Conservation (phyloP, 2,888 invertebrate species). For the Rhaphigaster nebulosa region DNA sequence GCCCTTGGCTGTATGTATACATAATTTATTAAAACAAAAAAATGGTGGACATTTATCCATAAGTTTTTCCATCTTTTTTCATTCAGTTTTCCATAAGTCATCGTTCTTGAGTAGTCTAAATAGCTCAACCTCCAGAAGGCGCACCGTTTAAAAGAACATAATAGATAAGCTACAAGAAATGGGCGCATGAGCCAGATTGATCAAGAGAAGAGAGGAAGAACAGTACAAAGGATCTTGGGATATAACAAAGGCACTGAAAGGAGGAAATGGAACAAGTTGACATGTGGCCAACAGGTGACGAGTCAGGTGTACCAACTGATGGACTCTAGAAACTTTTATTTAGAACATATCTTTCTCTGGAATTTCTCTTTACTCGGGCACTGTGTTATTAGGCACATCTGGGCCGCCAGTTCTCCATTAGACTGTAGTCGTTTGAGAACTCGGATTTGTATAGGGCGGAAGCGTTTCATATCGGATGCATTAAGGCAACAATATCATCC, state of each 20-base stretch:
- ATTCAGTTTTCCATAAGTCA: neutral
- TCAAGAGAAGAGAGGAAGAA: constrained; percentile 18
- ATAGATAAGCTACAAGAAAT: neutral
- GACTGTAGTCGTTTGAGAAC: neutral
- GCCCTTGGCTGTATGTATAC: too few relatives aligned
- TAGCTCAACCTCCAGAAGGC: neutral
- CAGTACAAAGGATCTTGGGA: neutral
- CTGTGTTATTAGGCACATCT: constrained; percentile 28
- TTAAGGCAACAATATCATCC: neutral
- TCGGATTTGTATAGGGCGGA: constrained; percentile 13
- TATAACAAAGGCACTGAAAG: neutral
- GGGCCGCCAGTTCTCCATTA: constrained; percentile 15
- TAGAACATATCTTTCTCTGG: constrained; percentile 28
- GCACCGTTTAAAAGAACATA: neutral
- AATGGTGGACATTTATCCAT: too few relatives aligned
- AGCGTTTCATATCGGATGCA: constrained; percentile 1
- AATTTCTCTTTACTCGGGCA: neutral
- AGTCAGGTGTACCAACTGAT: constrained; percentile 18
- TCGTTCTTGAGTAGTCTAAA: neutral
- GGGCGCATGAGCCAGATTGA: constrained; percentile 17
- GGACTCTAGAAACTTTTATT: constrained; percentile 20
- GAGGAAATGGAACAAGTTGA: constrained; percentile 35
- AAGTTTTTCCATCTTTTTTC: too few relatives aligned
- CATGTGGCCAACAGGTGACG: constrained; percentile 28
- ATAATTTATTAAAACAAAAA: too few relatives aligned